Base-by-base conservation (phyloP, 2,113 vertebrate genomes). In the Macrotus californicus region DNA sequence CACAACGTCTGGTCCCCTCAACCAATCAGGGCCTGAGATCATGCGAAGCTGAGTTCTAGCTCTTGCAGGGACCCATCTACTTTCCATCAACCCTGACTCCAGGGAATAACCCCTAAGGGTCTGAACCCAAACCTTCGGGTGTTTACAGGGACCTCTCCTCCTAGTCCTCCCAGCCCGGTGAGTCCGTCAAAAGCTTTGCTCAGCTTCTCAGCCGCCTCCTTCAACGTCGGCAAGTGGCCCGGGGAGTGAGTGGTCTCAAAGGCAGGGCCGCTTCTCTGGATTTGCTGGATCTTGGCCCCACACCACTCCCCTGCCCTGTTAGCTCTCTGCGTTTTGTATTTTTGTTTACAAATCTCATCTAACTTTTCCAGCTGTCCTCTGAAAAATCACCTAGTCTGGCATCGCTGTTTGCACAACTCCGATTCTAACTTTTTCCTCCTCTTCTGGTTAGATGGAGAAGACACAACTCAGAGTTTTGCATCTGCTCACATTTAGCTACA, bases 371-470 rank as follows among this genome's bases (percentile, higher is more conserved):
- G 34, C 18, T 36, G 16, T 48, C 67, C n/a, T 93, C 70, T 56
- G 8, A 31, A 84, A 84, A 88, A 76, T 13, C 8, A 75, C 36
- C 90, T 59, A 64, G 34, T 39, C 70, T 56, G 16, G 64, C 46
- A 52, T 10, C 72, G 39, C 67, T 31, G 15, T 75, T 29, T 46
- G 16, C 36, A 72, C 43, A 81, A 88, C 86, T 75, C 36, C 61
- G 54, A 87, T 72, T 83, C 19, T 34, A 83, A 72, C 46, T 29
- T 31, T 39, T 46, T 16, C 34, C 54, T 90, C 61, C 29, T 86
- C 39, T 92, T 73, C 15, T 86, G 75, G 36, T 80, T 75, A 64
- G n/a, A 96, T 93, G 88, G 84, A 70, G 94, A 80, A 31, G 95
- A 96, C 18, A 64, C 46, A 83, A 64, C 36, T 39, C 84, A 34